phyloP scores from a whole-genome alignment of 1,140 invertebrate genomes.

The Ctenoplectra terminalis region DNA sequence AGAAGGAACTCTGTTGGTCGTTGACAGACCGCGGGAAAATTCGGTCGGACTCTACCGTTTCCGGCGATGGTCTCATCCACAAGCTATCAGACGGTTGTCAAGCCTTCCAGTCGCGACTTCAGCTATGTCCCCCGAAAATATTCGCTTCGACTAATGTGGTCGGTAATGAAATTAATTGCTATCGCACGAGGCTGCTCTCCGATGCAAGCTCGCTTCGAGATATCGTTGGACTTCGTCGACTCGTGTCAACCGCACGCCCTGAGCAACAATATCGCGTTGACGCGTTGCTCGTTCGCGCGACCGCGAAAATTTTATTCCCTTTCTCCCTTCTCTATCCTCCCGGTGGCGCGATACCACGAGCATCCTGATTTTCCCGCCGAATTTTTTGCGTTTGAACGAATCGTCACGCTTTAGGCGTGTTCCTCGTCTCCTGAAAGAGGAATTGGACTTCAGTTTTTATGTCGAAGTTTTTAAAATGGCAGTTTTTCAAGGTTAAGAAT shows the following conservation, averaged over 20 bases:
- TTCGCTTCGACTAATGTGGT: slow-evolving; percentile 47
- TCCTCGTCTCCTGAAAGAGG: too few relatives aligned
- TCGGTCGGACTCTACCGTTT: not conserved
- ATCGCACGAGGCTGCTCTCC: slow-evolving; percentile 38
- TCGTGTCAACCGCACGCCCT: slow-evolving; percentile 51
- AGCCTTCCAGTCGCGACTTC: too few relatives aligned
- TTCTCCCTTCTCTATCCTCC: too few relatives aligned
- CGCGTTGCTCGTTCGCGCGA: not conserved
- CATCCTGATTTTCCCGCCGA: not conserved
- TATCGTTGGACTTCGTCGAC: slow-evolving; percentile 15
- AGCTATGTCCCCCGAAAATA: not conserved
- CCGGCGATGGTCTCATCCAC: not conserved
- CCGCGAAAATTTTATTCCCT: slow-evolving; percentile 15
- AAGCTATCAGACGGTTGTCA: not conserved
- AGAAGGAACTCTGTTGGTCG: too few relatives aligned
- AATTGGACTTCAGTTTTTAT: too few relatives aligned
- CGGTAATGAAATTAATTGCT: slow-evolving; percentile 63
- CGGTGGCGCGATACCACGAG: not conserved
- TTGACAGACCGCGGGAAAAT: not conserved
- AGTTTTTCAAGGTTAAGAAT: too few relatives aligned
- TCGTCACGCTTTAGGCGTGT: too few relatives aligned
- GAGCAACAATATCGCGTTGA: not conserved
- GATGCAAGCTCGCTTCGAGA: slow-evolving; percentile 46
- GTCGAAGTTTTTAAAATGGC: too few relatives aligned
- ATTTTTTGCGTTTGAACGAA: not conserved